Evolutionary conservation across 2,888 invertebrate species (phyloP).

Genomic region (Dioctria rufipes): DNA sequence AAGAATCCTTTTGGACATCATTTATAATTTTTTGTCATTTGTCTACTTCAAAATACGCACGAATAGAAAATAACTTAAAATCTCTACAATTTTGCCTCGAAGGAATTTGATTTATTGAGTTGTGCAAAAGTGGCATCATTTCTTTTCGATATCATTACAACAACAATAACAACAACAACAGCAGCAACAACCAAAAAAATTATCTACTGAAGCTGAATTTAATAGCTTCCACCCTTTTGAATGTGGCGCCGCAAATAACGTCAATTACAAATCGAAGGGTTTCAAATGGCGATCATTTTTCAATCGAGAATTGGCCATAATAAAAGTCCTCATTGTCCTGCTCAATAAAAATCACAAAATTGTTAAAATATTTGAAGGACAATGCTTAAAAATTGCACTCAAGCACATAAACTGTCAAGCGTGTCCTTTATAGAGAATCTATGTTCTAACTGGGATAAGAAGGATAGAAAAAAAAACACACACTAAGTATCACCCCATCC

Average conservation of each 20-base stretch:
- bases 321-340: conserved; percentile 51
- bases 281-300: conserved; percentile 55
- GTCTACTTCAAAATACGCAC: conserved; percentile 30
- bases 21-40: conserved; percentile 39
- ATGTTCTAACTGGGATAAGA: not conserved
- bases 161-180: no score
- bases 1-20: conserved; percentile 25
- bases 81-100: conserved; percentile 8
- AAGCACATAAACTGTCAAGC: conserved; percentile 20
- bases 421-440: conserved; percentile 25
- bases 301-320: conserved; percentile 57
- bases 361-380: conserved; percentile 35
- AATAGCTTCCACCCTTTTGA: conserved; percentile 28
- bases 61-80: conserved; percentile 43
- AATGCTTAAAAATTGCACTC: conserved; percentile 13
- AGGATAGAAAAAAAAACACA: not conserved
- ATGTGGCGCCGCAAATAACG: conserved; percentile 21
- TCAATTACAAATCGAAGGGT: conserved; percentile 47
- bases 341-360: conserved; percentile 40
- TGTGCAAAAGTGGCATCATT: conserved; percentile 16
- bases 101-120: conserved; percentile 29
- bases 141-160: not conserved
- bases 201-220: conserved; percentile 13
- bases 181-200: not conserved
- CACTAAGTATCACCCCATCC: not conserved